Evolutionary conservation across 2,113 vertebrate species (phyloP).

Genomic region (Phrynosoma platyrhinos): DNA sequence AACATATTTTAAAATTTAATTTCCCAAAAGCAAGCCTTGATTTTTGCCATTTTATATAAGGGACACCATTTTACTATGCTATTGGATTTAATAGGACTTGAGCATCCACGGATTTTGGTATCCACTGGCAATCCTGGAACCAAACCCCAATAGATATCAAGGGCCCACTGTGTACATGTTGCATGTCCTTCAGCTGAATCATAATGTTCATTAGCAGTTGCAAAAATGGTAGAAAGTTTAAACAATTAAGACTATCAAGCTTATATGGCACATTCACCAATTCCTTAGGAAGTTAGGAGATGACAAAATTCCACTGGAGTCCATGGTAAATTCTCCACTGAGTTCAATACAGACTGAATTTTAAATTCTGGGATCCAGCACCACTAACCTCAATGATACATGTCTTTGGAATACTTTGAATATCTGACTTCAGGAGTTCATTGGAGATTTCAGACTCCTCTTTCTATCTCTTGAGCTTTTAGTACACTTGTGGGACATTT

Average conservation of each 20-base stretch:
- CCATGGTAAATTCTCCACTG: not conserved
- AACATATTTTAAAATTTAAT: too few relatives aligned
- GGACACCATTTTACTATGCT: too few relatives aligned
- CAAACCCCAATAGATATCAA: too few relatives aligned
- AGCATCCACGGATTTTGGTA: too few relatives aligned
- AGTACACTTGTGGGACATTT: not conserved
- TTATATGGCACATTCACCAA: not conserved
- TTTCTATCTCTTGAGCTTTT: not conserved
- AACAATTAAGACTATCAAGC: not conserved
- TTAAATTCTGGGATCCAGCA: not conserved
- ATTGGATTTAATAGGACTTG: too few relatives aligned
- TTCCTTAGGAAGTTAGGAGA: not conserved
- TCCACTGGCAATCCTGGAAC: too few relatives aligned
- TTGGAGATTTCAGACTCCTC: not conserved
- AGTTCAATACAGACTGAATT: not conserved
- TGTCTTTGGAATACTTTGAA: not conserved
- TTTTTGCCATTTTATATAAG: too few relatives aligned
- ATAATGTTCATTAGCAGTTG: too few relatives aligned
- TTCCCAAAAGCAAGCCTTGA: too few relatives aligned
- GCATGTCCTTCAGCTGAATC: too few relatives aligned
- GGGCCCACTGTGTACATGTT: too few relatives aligned
- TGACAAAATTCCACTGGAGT: not conserved
- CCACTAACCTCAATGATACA: not conserved
- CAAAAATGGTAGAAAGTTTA: too few relatives aligned
- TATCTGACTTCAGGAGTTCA: not conserved